These are phyloP conservation scores for Aporophyla lueneburgensis DNA, from an alignment of 2,888 invertebrate genomes.

Conservation along the genomic window DNA sequence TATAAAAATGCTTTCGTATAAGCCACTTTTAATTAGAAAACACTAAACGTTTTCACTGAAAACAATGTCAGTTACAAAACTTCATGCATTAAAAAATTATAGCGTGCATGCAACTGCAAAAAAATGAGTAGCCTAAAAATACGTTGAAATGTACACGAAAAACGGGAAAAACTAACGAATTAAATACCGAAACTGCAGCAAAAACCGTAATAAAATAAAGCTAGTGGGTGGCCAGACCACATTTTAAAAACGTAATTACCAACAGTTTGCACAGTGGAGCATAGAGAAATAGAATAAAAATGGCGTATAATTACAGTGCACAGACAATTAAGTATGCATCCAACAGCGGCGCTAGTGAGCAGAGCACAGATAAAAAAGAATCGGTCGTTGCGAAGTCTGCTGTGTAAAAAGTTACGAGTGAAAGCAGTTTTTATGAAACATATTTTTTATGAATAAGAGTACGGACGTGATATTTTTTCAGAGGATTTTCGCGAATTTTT, in stretches of 20 bases:
- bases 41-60: too few relatives aligned
- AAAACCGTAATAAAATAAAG: slow-evolving; percentile 31
- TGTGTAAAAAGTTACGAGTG: slow-evolving; percentile 46
- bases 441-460: slow-evolving; percentile 29
- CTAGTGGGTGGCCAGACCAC: slow-evolving; percentile 11
- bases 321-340: slow-evolving; percentile 54
- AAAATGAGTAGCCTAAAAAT: background rate
- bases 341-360: slow-evolving; percentile 24
- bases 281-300: slow-evolving; percentile 53
- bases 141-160: slow-evolving; percentile 15
- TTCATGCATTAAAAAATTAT: background rate
- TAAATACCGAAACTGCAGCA: slow-evolving; percentile 21
- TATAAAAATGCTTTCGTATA: too few relatives aligned
- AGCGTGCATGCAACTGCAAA: too few relatives aligned
- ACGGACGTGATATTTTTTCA: slow-evolving; percentile 14
- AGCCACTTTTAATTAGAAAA: background rate
- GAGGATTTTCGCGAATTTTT: background rate
- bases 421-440: slow-evolving; percentile 35
- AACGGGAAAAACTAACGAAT: slow-evolving; percentile 29
- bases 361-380: slow-evolving; percentile 38
- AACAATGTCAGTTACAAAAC: background rate
- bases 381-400: slow-evolving; percentile 33
- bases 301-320: slow-evolving; percentile 47
- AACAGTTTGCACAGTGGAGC: slow-evolving; percentile 31
- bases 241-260: slow-evolving; percentile 42